Evolutionary conservation across 2,113 vertebrate genomes (phyloP), one percentile per base, ranked within the genome.

Genomic region (Ictidomys tridecemlineatus): DNA sequence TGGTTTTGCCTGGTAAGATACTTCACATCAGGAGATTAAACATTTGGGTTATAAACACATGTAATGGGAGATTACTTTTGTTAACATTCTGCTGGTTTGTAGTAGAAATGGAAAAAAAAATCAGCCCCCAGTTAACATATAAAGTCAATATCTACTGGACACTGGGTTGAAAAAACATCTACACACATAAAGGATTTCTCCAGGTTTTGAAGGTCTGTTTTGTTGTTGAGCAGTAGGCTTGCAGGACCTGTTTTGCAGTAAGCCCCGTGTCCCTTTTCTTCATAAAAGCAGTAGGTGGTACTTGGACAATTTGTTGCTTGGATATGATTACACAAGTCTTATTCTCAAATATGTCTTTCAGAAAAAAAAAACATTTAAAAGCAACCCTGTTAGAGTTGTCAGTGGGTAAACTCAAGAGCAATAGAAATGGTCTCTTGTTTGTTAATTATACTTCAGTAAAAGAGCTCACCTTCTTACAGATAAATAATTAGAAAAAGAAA

Each of bases 401-500:
- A 74, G 22, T 69, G 37, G 7, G 14, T 48, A 72, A 79, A 86
- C n/a, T 5, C 24, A n/a, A 82, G 8, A 90, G 24, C n/a, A 88
- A 73, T 4, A 77, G 26, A 89, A 88, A 89, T 58, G 51, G 8
- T 80, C 34, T 69, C 39, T 48, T 93, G 18, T 22, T 48, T 58
- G 24, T 42, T 86, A 83, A 37, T 63, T 30, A 58, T 12, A 61
- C 16, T 63, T 91, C 63, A 7, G 6, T 84, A 32, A 77, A 1
- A 84, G 22, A 12, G 16, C 51, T 92, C 37, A 51, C 61, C 26
- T 90, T 45, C 48, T 91, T 70, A 70, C 85, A 91, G 26, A 58
- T 28, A 91, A 76, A 74, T 76, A 51, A 72, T 70, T 69, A 42
- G 63, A 42, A 76, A 91, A 95, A 67, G 30, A 94, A 53, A 70